Percentiles rank a stretch among this genome's conserved stretches.
These are phyloP conservation scores for Caenorhabditis japonica DNA, from an alignment of 2,888 invertebrate genomes.

Conservation along the genomic window DNA sequence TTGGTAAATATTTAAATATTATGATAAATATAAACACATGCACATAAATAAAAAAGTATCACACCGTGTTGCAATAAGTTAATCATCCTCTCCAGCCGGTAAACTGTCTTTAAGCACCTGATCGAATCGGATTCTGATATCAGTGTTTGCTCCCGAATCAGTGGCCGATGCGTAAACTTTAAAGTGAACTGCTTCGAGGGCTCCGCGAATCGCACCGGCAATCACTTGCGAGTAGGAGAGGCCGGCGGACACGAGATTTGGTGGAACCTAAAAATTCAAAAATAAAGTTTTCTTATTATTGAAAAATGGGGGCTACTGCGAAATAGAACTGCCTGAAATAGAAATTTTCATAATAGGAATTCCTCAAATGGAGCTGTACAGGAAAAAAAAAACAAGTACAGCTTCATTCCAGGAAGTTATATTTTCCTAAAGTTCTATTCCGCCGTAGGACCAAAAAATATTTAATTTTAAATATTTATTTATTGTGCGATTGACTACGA, in stretches of 20 bases:
- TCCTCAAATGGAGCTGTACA: too few relatives aligned
- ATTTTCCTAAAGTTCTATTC: too few relatives aligned
- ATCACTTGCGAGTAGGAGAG: conserved; percentile 82
- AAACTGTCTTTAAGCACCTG: conserved; percentile 95
- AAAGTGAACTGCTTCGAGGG: conserved; percentile 91
- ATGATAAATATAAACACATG: conserved; percentile 8
- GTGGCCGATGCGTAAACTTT: conserved; percentile 77
- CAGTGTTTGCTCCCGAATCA: conserved; percentile 81
- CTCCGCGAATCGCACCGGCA: conserved; percentile 89
- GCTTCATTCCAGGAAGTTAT: too few relatives aligned
- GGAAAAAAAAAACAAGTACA: too few relatives aligned
- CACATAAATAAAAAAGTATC: conserved; percentile 18
- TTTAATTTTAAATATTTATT: too few relatives aligned
- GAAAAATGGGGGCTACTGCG: too few relatives aligned
- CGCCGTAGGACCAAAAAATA: too few relatives aligned
- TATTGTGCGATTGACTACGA: too few relatives aligned
- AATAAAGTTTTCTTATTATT: too few relatives aligned
- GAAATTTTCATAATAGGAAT: too few relatives aligned
- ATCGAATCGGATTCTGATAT: conserved; percentile 93
- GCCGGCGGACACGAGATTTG: conserved; percentile 78
- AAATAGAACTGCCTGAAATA: too few relatives aligned
- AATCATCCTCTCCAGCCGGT: conserved; percentile 92
- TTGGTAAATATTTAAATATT: too few relatives aligned
- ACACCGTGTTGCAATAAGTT: conserved; percentile 24
- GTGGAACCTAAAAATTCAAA: conserved; percentile 75